phyloP scores from a whole-genome alignment of 2,113 vertebrate species.

The Bos taurus region ARS-UCD2.0 NC_037348.1:21100501-21101000 shows the following conservation, averaged over 20 bases:
- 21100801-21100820: conserved; percentile 84
- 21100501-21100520: not conserved
- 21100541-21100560: not conserved
- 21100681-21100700: conserved; percentile 92
- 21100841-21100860: conserved; percentile 82
- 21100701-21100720: conserved; percentile 91
- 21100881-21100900: conserved; percentile 20
- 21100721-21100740: conserved; percentile 86
- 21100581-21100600: not conserved
- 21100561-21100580: not conserved
- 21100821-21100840: conserved; percentile 81
- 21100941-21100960: conserved; percentile 80
- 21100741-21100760: conserved; percentile 89
- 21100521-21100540: not conserved
- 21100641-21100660: conserved; percentile 80
- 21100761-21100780: conserved; percentile 91
- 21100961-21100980: conserved; percentile 87
- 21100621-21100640: not conserved
- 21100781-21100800: conserved; percentile 92
- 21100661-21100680: conserved; percentile 85
- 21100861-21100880: conserved; percentile 70
- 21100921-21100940: conserved; percentile 58
- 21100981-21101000: conserved; percentile 87
- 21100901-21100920: conserved; percentile 23
- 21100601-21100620: not conserved